Conservation (phyloP, 2,113 vertebrate species). For the Pelobates fuscus region DNA sequence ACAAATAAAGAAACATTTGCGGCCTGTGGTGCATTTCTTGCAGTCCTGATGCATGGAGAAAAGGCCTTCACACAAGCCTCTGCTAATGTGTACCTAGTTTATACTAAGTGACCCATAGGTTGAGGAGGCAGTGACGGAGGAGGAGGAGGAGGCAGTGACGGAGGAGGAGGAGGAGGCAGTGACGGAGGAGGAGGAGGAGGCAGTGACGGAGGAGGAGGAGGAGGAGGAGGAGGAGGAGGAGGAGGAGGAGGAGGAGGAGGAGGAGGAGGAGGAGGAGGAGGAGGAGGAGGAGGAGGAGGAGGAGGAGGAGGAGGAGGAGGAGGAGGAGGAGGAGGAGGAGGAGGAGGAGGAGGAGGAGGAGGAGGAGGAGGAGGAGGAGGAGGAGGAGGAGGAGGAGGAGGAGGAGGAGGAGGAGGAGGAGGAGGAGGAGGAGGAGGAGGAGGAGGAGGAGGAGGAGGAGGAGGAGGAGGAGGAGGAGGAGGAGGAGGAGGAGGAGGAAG, state of each 20-base stretch:
- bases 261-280: background rate
- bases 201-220: background rate
- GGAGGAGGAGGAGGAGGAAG: background rate
- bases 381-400: conserved; percentile 3
- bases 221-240: conserved; percentile 1
- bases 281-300: background rate
- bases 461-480: conserved; percentile 3
- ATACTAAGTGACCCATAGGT: too few relatives aligned
- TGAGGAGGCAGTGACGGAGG: background rate
- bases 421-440: conserved; percentile 3
- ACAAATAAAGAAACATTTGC: too few relatives aligned
- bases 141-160: too few relatives aligned
- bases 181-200: too few relatives aligned
- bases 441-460: conserved; percentile 3
- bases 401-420: conserved; percentile 3
- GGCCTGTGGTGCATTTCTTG: too few relatives aligned
- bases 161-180: too few relatives aligned
- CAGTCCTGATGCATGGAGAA: too few relatives aligned
- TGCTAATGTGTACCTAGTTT: too few relatives aligned
- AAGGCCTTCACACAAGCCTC: too few relatives aligned
- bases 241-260: too few relatives aligned
- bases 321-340: background rate
- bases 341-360: background rate
- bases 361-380: background rate
- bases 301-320: background rate